These are phyloP conservation scores for Branchellion lobata DNA, from an alignment of 2,888 invertebrate genomes.

Conservation along the genomic window DNA sequence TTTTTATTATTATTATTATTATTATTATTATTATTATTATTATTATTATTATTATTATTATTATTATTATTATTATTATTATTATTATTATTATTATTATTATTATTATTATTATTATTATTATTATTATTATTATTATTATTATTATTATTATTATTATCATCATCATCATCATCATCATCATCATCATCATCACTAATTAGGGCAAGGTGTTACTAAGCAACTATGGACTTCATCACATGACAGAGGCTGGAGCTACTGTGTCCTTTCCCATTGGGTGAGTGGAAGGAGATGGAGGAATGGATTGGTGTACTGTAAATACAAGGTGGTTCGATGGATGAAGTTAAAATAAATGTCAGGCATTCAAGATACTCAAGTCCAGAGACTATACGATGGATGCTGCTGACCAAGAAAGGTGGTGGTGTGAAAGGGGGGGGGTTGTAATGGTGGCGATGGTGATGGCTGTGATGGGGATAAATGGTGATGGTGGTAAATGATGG, in stretches of 20 bases:
- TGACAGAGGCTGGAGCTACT: conserved; percentile 82
- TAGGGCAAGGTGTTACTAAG: conserved; percentile 74
- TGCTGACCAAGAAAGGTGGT: neutral
- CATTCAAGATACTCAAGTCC: conserved; percentile 60
- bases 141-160: too few species aligned
- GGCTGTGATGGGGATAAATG: neutral
- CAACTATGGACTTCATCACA: conserved; percentile 88
- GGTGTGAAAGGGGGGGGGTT: too few species aligned
- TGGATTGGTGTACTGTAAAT: too few species aligned
- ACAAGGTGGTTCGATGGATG: too few species aligned
- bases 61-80: neutral
- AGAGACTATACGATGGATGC: conserved; percentile 56
- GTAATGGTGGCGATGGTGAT: too few species aligned
- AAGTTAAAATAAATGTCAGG: too few species aligned
- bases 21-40: neutral
- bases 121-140: too few species aligned
- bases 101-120: neutral
- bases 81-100: too few species aligned
- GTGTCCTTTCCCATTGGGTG: conserved; percentile 79
- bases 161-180: too few species aligned
- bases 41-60: too few species aligned
- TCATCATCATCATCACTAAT: neutral
- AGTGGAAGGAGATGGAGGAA: conserved; percentile 54
- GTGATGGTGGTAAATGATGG: neutral
- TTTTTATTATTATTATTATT: too few species aligned